Evolutionary conservation across 2,797 vertebrate species (phyloP).

Genomic region (Petrocephalus sullivani): DNA sequence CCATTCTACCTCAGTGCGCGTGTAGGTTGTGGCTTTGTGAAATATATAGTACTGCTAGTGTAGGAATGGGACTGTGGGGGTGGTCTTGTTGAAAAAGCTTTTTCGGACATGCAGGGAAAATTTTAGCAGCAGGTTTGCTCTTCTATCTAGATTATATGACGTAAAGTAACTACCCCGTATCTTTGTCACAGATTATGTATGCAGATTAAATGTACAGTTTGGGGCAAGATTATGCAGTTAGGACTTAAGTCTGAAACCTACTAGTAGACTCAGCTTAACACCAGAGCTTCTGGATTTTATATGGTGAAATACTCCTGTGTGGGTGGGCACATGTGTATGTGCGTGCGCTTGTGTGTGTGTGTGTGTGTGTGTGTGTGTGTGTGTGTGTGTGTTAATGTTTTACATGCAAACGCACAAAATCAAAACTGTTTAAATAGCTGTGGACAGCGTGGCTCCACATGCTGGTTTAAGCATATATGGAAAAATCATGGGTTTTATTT

Average conservation of each 20-base stretch:
- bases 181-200: conserved; percentile 54
- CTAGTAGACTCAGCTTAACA: conserved; percentile 37
- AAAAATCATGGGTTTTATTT: conserved; percentile 34
- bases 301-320: conserved; percentile 39
- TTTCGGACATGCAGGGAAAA: conserved; percentile 76
- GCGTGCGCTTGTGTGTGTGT: neutral
- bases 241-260: conserved; percentile 59
- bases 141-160: conserved; percentile 24
- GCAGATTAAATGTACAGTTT: conserved; percentile 62
- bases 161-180: conserved; percentile 17
- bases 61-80: conserved; percentile 58
- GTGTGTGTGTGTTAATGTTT: conserved; percentile 7
- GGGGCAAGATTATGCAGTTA: conserved; percentile 62
- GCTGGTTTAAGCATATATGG: conserved; percentile 35
- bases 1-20: conserved; percentile 80
- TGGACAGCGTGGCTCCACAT: conserved; percentile 24
- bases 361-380: neutral
- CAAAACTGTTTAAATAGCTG: conserved; percentile 31
- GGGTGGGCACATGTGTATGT: neutral
- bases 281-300: conserved; percentile 54
- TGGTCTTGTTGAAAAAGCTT: conserved; percentile 56
- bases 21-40: conserved; percentile 63
- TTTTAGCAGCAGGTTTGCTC: conserved; percentile 74
- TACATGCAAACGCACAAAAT: conserved; percentile 59
- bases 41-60: conserved; percentile 60